These are phyloP conservation scores for Tachycineta bicolor DNA, from an alignment of 2,113 vertebrate species.

Conservation along the genomic window DNA sequence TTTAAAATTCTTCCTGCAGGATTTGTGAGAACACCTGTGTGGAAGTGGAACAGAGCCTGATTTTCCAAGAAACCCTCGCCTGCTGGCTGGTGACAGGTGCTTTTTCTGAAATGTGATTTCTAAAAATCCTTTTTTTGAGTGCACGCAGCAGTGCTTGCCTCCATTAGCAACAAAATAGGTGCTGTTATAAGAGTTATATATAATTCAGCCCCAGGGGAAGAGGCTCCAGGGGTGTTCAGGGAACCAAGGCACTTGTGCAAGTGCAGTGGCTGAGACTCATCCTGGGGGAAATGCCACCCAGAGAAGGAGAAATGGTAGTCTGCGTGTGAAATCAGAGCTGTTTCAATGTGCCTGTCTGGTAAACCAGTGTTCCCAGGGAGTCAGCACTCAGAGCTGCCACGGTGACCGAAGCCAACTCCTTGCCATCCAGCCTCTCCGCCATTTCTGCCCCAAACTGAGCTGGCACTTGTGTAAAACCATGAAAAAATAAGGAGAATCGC, in stretches of 20 bases:
- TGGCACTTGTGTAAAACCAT: background rate
- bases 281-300: background rate
- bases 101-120: background rate
- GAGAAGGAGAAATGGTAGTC: no score
- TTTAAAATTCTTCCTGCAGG: background rate
- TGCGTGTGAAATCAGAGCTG: no score
- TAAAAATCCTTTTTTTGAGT: background rate
- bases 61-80: background rate
- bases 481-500: background rate
- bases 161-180: background rate
- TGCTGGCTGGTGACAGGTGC: rapidly evolving
- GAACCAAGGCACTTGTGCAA: background rate
- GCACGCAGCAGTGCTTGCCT: background rate
- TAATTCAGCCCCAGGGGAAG: no score
- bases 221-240: rapidly evolving
- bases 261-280: background rate
- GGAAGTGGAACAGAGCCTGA: background rate
- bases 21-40: background rate
- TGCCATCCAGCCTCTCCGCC: background rate
- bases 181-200: no score
- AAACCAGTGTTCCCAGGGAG: no score
- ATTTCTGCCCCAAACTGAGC: background rate
- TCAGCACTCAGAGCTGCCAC: no score
- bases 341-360: no score
- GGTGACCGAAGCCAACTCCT: no score